Evolutionary conservation across 2,113 vertebrate species (phyloP).

Genomic region (Hirundichthys speculiger): DNA sequence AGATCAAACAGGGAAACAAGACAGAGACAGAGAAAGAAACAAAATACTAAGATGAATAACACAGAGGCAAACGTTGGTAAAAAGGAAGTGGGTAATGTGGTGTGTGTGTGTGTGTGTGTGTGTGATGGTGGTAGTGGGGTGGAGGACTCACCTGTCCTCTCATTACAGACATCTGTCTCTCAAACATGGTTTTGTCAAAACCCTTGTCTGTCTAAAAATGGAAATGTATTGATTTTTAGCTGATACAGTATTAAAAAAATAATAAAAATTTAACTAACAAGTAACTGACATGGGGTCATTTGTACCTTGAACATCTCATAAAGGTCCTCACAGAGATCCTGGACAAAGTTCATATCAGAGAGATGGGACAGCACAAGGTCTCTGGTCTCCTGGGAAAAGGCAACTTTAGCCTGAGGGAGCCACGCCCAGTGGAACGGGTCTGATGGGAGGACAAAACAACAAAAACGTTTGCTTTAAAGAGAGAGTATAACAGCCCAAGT

Average conservation of each 20-base stretch:
- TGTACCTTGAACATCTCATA: constrained; percentile 95
- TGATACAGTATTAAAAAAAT: rapidly evolving
- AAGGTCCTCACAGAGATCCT: constrained; percentile 98
- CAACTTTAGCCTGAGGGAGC: constrained; percentile 95
- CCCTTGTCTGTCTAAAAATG: constrained; percentile 88
- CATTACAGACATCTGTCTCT: constrained; percentile 99
- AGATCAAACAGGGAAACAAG: neutral
- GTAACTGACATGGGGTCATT: neutral
- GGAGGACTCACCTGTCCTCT: constrained; percentile 90
- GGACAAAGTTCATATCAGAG: constrained; percentile 98
- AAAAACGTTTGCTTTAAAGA: neutral
- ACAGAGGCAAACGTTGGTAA: neutral
- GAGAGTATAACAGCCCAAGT: too few species aligned
- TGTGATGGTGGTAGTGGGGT: neutral
- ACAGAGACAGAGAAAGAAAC: neutral
- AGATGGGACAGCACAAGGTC: constrained; percentile 91
- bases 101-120: too few species aligned
- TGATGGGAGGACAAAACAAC: constrained; percentile 44
- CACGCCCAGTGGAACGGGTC: constrained; percentile 99
- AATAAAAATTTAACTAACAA: neutral
- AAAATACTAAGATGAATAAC: neutral
- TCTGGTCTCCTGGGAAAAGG: constrained; percentile 94
- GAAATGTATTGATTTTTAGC: neutral
- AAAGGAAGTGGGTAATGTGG: too few species aligned
- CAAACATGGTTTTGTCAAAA: constrained; percentile 95